A percentile compares a stretch with the other conserved stretches of the same genome.
phyloP scores from a whole-genome alignment of 2,888 invertebrate genomes.

The Drosophila leonis region DNA sequence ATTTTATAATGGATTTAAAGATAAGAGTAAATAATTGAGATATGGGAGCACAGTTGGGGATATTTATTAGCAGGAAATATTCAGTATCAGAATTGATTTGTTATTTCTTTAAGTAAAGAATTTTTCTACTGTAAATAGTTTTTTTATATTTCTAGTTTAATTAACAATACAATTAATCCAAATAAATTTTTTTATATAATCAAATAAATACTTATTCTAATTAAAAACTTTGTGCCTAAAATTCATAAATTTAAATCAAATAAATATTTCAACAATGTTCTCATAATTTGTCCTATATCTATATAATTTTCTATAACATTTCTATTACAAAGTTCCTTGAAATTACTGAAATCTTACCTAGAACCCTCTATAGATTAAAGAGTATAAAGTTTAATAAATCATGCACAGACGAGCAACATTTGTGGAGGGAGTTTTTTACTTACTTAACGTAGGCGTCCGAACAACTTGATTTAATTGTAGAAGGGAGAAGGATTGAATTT shows the following conservation, averaged over 20 bases:
- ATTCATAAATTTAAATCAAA: neutral
- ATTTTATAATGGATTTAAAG: neutral
- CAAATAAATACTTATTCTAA: neutral
- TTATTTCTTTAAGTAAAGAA: too few species aligned
- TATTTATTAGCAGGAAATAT: neutral
- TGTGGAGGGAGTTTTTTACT: neutral
- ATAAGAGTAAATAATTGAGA: neutral
- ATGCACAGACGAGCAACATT: slow-evolving; percentile 4
- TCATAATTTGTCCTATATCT: neutral
- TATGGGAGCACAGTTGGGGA: neutral
- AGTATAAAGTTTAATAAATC: slow-evolving; percentile 31
- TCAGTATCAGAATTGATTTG: neutral
- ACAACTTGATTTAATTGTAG: slow-evolving; percentile 57
- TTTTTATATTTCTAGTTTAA: too few species aligned
- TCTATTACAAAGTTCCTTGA: too few species aligned
- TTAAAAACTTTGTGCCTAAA: neutral
- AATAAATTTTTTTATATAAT: neutral
- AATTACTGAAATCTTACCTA: neutral
- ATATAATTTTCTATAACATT: neutral
- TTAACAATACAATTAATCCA: too few species aligned
- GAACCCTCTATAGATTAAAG: neutral
- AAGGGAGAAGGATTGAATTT: slow-evolving; percentile 56
- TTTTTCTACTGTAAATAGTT: neutral
- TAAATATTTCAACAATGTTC: neutral
- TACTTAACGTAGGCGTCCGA: slow-evolving; percentile 9